Evolutionary conservation across 2,797 vertebrate genomes (phyloP), one percentile per base, ranked within the genome.

Genomic region (Serranus cabrilla): DNA sequence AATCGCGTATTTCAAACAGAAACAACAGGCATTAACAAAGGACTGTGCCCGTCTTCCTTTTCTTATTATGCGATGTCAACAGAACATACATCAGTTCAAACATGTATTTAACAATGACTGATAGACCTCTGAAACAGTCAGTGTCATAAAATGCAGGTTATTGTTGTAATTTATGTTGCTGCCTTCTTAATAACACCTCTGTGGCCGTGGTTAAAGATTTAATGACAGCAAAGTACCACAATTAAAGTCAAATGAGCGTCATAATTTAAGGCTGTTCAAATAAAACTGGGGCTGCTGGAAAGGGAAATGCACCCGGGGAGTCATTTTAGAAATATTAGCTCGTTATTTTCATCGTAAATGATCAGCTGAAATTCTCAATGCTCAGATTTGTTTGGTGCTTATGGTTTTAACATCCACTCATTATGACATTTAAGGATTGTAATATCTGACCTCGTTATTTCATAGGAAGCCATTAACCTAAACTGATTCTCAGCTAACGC

Each of bases 71-170:
- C 17, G 54, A 23, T 6, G 9, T 8, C 18, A 23, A 45, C n/a
- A 11, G 17, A 13, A 31, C 34, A 50, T 23, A 40, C 6, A 39
- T 49, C 18, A 54, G 42, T 21, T 40, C 5, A 52, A 27, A 42
- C 1, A 7, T 5, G 21, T 2, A 11, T 47, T 56, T 23, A 54
- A 27, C 18, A 20, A 25, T 43, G 60, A 75, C 7, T 37, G 43
- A 60, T 20, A 17, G 50, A 51, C 42, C 71, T 65, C 8, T 64
- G 37, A 50, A 63, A 69, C 21, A 47, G 54, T 55, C 14, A 27
- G 13, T 11, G 45, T 56, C 49, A 46, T 57, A 13, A 68, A 54
- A 51, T 4, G 18, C 0, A 1, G 8, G 17, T 68, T 54, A 49
- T 43, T 61, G 40, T 37, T 49, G 39, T 67, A 43, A 63, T 67